Base-by-base conservation (phyloP, 2,113 vertebrate species). In the Crotalus horridus region DNA sequence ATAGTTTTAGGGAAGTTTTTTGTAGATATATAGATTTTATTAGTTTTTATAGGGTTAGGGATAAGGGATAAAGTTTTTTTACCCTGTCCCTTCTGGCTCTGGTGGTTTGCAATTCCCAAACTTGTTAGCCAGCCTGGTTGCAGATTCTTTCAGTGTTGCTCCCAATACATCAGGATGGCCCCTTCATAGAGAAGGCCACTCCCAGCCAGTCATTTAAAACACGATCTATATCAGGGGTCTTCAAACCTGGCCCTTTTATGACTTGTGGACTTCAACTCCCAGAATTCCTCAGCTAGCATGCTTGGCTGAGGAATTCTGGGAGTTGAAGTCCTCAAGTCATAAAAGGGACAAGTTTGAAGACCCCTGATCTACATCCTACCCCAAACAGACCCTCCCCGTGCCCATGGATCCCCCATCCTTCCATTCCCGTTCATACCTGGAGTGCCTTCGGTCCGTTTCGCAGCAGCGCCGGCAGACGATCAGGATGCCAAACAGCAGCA, bases 381-480 rank as follows among this genome's bases (percentile, higher is more conserved):
- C 17, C 6, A 81, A 81, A 81, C 17, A 81, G 69, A 81, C 69
- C 69, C n/a, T 20, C 69, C 69, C 2, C 33, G 0, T 20, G 69
- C 33, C 69, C 6, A 1, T 17, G 69, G 0, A 3, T 20, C 13
- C 24, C 55, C 23, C 3, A 0, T 29, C 1, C 13, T 12, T n/a
- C 24, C 86, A 1, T 33, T 17, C 48, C 48, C 6, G 0, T 33
- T 6, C 33, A 1, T 24, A 99, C 99, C 99, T 98, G 95, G 97
- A 97, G 93, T 98, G 98, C 94, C 98, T 97, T 86, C 96, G 97
- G 26, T 97, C 98, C 3, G 97, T 98, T 91, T 98, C 97, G 85
- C 98, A 98, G 97, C 98, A 98, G 56, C 98, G 98, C 21, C 98
- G 98, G 95, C 98, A 99, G 94, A 98, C 93, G 92, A 99, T 98